Evolutionary conservation across 2,888 invertebrate species (phyloP).

Genomic region (Ochropleura plecta): DNA sequence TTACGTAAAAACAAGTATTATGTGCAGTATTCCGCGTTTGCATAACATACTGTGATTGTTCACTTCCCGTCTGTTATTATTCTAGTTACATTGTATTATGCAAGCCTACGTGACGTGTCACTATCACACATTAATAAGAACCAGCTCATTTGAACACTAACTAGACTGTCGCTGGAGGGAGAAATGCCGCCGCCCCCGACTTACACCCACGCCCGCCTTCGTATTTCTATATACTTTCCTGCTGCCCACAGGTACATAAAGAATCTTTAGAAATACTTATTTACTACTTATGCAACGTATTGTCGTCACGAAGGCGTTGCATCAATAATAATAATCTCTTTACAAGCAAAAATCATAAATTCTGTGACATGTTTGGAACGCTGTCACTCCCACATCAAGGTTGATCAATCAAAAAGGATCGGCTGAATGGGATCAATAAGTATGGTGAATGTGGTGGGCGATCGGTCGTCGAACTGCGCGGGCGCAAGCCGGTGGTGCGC

Average conservation of each 20-base stretch:
- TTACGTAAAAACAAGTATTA: conserved; percentile 60
- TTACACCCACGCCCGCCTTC: conserved; percentile 72
- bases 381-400: conserved; percentile 83
- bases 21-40: conserved; percentile 63
- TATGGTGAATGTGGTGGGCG: conserved; percentile 86
- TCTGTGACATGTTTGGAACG: conserved; percentile 71
- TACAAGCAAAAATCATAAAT: conserved; percentile 61
- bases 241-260: conserved; percentile 72
- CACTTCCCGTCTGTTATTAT: conserved; percentile 66
- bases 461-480: conserved; percentile 90
- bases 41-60: conserved; percentile 66
- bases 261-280: conserved; percentile 65
- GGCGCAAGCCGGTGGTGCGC: conserved; percentile 85
- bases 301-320: conserved; percentile 63
- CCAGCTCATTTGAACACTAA: conserved; percentile 60
- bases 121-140: conserved; percentile 53
- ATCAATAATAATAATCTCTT: conserved; percentile 65
- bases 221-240: conserved; percentile 70
- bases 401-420: conserved; percentile 88
- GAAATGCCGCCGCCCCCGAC: conserved; percentile 72
- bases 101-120: conserved; percentile 51
- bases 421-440: conserved; percentile 87
- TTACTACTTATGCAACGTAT: conserved; percentile 56
- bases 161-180: conserved; percentile 64
- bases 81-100: conserved; percentile 65